Evolutionary conservation across 2,888 invertebrate genomes (phyloP).

Genomic region (Platycnemis pennipes): DNA sequence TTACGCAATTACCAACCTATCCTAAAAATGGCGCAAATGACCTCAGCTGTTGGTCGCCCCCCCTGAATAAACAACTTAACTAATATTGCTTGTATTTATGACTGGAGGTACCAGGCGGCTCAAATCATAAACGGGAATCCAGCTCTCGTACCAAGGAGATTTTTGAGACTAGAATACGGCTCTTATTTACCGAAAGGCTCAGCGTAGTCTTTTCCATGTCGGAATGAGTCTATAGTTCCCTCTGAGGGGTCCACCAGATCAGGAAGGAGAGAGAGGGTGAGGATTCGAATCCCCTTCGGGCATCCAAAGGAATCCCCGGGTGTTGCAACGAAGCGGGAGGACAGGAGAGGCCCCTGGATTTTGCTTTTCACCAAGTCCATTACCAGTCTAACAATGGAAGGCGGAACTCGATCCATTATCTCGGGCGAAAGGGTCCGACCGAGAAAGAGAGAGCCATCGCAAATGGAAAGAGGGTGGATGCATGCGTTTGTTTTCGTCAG

Average conservation of each 20-base stretch:
- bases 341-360: background rate
- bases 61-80: no score
- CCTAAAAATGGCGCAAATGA: no score
- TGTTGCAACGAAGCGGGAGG: constrained; percentile 14
- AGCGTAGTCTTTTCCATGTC: background rate
- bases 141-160: no score
- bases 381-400: constrained; percentile 17
- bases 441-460: background rate
- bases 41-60: no score
- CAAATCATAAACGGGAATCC: no score
- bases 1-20: no score
- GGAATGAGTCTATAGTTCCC: background rate
- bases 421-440: background rate
- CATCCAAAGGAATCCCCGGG: background rate
- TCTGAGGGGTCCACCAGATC: background rate
- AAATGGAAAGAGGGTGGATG: background rate
- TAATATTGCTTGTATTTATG: no score
- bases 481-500: background rate
- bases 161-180: no score
- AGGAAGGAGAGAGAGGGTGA: background rate
- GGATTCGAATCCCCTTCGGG: background rate
- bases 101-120: no score
- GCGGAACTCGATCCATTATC: constrained; percentile 54
- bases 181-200: background rate
- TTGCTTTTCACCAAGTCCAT: constrained; percentile 15